Base-by-base conservation (phyloP, 2,888 invertebrate genomes). In the Tetanocera ferruginea region DNA sequence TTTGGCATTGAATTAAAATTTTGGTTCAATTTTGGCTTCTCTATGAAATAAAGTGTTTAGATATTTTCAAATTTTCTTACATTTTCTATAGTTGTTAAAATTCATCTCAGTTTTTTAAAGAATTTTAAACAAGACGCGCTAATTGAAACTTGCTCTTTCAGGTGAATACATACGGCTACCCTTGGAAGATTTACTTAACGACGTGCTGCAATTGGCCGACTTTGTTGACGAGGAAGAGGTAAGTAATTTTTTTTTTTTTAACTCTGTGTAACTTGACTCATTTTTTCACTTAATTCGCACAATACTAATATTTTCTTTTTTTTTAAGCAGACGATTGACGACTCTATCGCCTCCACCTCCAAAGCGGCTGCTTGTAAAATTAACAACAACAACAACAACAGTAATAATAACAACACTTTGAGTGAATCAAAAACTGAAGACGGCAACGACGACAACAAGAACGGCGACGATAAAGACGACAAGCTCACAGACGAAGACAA, bases 131-230 rank as follows among this genome's bases (percentile, higher is more conserved):
- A 19, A 19, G n/a, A 31, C 5, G 2, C 23, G 71, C 60, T 71
- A 57, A 73, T 31, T 25, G 1, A 4, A 52, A 14, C 52, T 60
- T 76, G 49, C 76, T 80, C 73, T 83, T 85, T 77, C 80, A 89
- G 89, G 89, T 86, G 89, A 89, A 88, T 88, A 89, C 80, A 88
- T 89, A 74, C 89, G 88, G 76, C 84, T 89, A 79, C 89, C 89
- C 19, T 81, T 89, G 84, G 89, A 89, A 85, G 89, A 89, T 77
- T 83, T 89, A 81, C 84, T 89, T 77, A 87, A 89, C 84, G 90
- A 89, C 86, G 90, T 89, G 81, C 83, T 89, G 79, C 87, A 88
- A 83, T 87, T 89, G 83, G 84, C 87, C 75, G 87, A 86, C 81
- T 86, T 89, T 76, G 83, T 82, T 72, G 81, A 80, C 19, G 81